A percentile compares a stretch with the other conserved stretches of the same genome.
Conservation (phyloP, 2,797 vertebrate species). For the Pangasius larnaudii region DNA sequence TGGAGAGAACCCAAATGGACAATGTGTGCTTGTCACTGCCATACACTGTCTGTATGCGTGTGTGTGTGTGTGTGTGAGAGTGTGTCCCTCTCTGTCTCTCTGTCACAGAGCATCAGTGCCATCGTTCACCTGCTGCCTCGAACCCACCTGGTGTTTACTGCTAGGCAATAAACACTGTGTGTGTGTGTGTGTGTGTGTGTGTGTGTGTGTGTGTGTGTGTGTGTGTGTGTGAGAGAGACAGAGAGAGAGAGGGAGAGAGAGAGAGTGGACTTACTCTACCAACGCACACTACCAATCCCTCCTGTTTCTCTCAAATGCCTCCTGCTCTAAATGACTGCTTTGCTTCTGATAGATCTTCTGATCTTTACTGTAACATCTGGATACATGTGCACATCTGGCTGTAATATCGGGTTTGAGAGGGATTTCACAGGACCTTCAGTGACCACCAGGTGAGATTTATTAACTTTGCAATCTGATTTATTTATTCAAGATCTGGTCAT, state of each 20-base stretch:
- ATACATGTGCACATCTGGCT: slow-evolving; percentile 29
- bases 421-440: slow-evolving; percentile 4
- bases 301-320: slow-evolving; percentile 10
- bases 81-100: neutral
- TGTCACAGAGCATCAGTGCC: slow-evolving; percentile 20
- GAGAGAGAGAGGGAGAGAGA: slow-evolving; percentile 6
- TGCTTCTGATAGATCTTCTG: neutral
- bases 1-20: slow-evolving; percentile 14
- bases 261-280: slow-evolving; percentile 20
- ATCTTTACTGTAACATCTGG: slow-evolving; percentile 11
- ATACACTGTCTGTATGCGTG: slow-evolving; percentile 7
- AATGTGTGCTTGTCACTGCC: slow-evolving; percentile 39
- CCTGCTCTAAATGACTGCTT: neutral
- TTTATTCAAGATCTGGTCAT: neutral
- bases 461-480: neutral
- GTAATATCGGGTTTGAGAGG: neutral
- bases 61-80: neutral
- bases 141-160: slow-evolving; percentile 45
- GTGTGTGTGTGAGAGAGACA: neutral
- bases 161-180: neutral
- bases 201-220: neutral
- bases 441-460: slow-evolving; percentile 44
- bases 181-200: slow-evolving; percentile 1
- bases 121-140: slow-evolving; percentile 32
- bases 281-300: neutral